Base-by-base conservation (phyloP, 2,113 vertebrate species). In the Muscicapa adusta region DNA sequence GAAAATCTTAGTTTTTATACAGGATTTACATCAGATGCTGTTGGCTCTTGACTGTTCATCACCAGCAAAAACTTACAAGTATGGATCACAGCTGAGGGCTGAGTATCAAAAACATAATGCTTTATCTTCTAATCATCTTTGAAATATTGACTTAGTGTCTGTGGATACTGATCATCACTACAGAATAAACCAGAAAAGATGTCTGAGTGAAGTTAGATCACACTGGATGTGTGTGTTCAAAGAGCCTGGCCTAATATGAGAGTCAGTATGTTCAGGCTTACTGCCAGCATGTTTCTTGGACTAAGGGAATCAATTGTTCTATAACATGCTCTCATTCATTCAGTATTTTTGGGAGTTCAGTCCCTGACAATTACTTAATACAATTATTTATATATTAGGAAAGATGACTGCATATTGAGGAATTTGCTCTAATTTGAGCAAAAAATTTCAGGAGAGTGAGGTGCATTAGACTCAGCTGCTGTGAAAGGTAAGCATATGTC, bases 61-160 rank as follows among this genome's bases (percentile, higher is more conserved):
- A 57, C 13, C 50, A 58, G 34, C 75, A 38, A 71, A 79, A 84
- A 73, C 33, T 92, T 83, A 43, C 18, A 75, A 48, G 67, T 56
- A 54, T 26, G 25, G 31, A 33, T 91, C 48, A 91, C 84, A 96
- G 85, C 5, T 63, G 60, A 91, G 60, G 73, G 24, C 63, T 77
- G 48, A 72, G 42, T 68, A 94, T 77, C 63, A 43, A 96, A 96
- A 97, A 14, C 33, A 43, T 17, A 66, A 47, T 26, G 1, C 5
- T 85, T 93, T 78, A 86, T 93, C 92, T 62, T 47, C 29, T 96
- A 95, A 96, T 95, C 25, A 18, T 88, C 87, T 78, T 95, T 4
- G 23, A 94, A 97, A 98, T 96, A 97, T 75, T 98, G 93, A 96
- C 45, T 93, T 80, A 34, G 6, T 91, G 74, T 86, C 79, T 71